Conservation (phyloP, 2,113 vertebrate genomes). For the Psittacus erithacus region DNA sequence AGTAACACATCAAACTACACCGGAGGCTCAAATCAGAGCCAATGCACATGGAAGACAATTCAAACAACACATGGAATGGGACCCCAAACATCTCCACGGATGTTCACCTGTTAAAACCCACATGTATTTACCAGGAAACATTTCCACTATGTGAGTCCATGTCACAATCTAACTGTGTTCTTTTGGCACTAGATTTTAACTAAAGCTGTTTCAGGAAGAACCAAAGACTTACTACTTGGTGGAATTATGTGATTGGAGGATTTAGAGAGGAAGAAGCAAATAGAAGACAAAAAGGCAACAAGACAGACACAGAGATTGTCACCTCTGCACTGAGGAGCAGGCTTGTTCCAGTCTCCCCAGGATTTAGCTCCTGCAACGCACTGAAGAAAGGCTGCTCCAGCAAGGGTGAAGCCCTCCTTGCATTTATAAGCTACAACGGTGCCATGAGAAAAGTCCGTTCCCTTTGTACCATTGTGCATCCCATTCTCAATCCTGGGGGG, state of each 20-base stretch:
- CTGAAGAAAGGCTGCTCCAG: not conserved
- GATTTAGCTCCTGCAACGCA: not conserved
- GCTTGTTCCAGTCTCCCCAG: not conserved
- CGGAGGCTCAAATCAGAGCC: not conserved
- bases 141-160: rapidly evolving
- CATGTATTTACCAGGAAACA: not conserved
- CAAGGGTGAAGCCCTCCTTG: not conserved
- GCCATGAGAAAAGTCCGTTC: not conserved
- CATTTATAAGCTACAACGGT: not conserved
- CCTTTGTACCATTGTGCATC: not conserved
- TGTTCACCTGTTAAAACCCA: not conserved
- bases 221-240: not conserved
- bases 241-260: not conserved
- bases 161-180: rapidly evolving
- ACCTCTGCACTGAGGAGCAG: not conserved
- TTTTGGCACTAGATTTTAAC: not conserved
- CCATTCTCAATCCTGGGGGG: not conserved
- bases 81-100: not conserved
- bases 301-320: not conserved
- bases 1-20: no score
- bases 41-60: rapidly evolving
- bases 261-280: not conserved
- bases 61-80: no score
- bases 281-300: not conserved
- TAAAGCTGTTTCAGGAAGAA: not conserved